Base-by-base conservation (phyloP, 2,113 vertebrate genomes). In the Rhinogobius similis region DNA sequence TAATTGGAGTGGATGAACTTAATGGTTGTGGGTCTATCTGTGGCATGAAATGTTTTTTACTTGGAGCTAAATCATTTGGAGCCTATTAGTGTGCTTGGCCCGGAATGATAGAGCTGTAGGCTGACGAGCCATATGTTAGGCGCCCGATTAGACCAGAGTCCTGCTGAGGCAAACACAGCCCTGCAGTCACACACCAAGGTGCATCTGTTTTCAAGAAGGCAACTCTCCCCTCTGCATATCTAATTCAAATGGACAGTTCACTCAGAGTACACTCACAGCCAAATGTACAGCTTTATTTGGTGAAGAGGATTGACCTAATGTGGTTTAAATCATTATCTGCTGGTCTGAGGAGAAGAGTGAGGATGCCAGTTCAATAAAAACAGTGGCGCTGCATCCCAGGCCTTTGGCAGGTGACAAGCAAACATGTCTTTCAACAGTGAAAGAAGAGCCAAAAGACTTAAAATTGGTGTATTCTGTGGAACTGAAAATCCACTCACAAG, bases 71-170 rank as follows among this genome's bases (percentile, higher is more conserved):
- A 73, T 78, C 68, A 77, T 67, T 75, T 68, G 56, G 46, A 71
- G 74, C 63, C 59, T 70, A 76, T 73, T 68, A 81, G 44, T 67
- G 74, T 26, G 59, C 67, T 73, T 82, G 78, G 75, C 76, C 67
- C 77, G 74, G 67, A 79, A 74, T 70, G 62, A 83, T 26, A 52
- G 70, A 46, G 70, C 83, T 83, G 64, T 67, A 53, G 75, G 81
- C 79, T 87, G 65, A 82, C 77, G 78, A 66, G 71, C 83, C 87
- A 88, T 87, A 88, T 89, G 86, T 77, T 82, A 70, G 48, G 56
- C 73, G 24, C 62, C 66, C 50, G 72, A 91, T 85, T 84, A 87
- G 85, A 79, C 48, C 11, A 44, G 72, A 87, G 78, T 67, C 87
- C 73, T 65, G 73, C 84, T 82, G 86, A 73, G 84, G 82, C 64